Evolutionary conservation across 35 echinoderm and acorn worm genomes (phyloP), one percentile per base, ranked within the genome.

Genomic region (Holothuria glaberrima): DNA sequence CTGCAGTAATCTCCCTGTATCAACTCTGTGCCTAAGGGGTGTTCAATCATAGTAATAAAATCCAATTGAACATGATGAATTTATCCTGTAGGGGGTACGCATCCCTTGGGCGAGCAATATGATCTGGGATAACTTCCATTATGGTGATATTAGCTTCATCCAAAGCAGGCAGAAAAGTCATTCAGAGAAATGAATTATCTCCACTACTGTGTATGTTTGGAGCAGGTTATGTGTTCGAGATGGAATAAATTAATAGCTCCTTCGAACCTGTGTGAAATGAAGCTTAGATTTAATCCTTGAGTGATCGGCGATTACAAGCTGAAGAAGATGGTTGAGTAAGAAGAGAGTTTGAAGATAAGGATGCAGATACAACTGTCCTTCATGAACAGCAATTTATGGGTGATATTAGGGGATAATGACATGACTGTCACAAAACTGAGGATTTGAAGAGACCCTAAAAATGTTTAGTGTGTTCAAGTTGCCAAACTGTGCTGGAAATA

Each of bases 11-110:
- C 50, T 54, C 16, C 50, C 50, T 54, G 50, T 54, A 54, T 54
- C 50, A 54, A 73, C 4, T 75, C 71, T 38, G 16, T 22, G 21
- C 74, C 74, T 78, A 24, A 28, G 74, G 74, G 36, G 33, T 78
- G 35, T 48, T 78, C 74, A 78, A 78, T 78, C 74, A 78, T 78
- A 48, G 33, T 78, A 78, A 78, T 78, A 25, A 78, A 78, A 24
- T 78, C 36, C 74, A 48, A 78, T 78, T 78, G 74, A 78, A 78
- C 74, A 48, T 78, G 74, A 78, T 78, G 74, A 78, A 78, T 78
- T 24, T 78, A 21, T 28, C 74, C 74, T 28, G 74, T 28, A 78
- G 74, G 74, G 50, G 74, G 36, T 48, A 24, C 6, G 12, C 38
- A 22, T 48, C 74, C 74, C 74, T 24, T 48, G 74, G 74, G 74